phyloP scores from a whole-genome alignment of 1,140 invertebrate genomes.

The Paralvinella palmiformis region DNA sequence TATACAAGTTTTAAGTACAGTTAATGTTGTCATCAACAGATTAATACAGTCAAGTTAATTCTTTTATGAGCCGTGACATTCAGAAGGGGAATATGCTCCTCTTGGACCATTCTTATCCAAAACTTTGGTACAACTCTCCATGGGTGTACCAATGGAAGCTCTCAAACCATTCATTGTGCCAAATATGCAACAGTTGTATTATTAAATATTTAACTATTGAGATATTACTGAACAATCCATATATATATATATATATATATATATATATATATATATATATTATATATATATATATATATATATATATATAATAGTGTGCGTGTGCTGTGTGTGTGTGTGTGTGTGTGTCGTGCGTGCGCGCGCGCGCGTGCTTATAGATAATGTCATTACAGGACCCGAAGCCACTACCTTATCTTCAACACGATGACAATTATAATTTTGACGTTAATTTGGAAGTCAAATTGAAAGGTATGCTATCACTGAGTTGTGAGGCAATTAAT shows the following conservation, averaged over 20 bases:
- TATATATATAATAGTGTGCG: too few species aligned
- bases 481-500: neutral
- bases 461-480: constrained; percentile 61
- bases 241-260: too few species aligned
- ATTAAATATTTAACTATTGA: neutral
- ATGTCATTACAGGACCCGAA: constrained; percentile 60
- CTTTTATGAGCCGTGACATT: constrained; percentile 82
- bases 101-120: constrained; percentile 96
- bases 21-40: neutral
- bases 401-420: constrained; percentile 82
- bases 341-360: too few species aligned
- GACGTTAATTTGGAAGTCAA: constrained; percentile 89
- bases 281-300: too few species aligned
- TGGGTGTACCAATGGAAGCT: constrained; percentile 97
- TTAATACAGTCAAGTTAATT: neutral
- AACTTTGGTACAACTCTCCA: constrained; percentile 92
- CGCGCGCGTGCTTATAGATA: too few species aligned
- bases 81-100: constrained; percentile 99
- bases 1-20: too few species aligned
- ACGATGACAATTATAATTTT: constrained; percentile 81
- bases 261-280: too few species aligned
- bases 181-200: constrained; percentile 59
- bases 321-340: too few species aligned
- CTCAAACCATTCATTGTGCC: constrained; percentile 75
- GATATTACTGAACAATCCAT: too few species aligned